These are phyloP conservation scores for Tryphoninae sp. DNA, from an alignment of 2,888 invertebrate genomes.

Conservation along the genomic window DNA sequence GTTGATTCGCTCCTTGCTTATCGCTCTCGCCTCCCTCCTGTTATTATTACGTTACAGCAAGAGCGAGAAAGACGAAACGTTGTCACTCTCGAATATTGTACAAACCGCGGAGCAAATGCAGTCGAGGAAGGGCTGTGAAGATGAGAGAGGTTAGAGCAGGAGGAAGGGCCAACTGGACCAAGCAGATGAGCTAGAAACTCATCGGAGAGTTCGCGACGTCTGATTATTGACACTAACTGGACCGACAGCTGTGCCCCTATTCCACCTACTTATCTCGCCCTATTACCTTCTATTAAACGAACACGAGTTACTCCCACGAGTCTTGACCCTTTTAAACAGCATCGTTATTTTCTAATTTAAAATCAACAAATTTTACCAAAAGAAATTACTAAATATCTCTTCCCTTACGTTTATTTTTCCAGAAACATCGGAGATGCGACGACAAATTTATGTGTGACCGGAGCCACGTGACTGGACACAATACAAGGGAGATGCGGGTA, in stretches of 20 bases:
- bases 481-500: constrained; percentile 47
- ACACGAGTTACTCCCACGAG: not conserved
- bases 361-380: not conserved
- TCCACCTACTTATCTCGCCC: not conserved
- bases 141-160: no score
- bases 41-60: constrained; percentile 26
- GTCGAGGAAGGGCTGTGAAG: not conserved
- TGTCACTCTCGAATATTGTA: constrained; percentile 35
- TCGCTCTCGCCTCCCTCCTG: not conserved
- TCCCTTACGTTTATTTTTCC: constrained; percentile 36
- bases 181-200: constrained; percentile 30
- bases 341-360: not conserved
- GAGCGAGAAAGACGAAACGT: constrained; percentile 36
- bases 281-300: constrained; percentile 13
- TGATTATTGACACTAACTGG: constrained; percentile 49
- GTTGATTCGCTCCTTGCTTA: constrained; percentile 38
- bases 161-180: not conserved
- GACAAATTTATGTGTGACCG: constrained; percentile 6
- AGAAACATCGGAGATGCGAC: constrained; percentile 43
- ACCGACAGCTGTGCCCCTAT: constrained; percentile 52
- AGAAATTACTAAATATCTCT: constrained; percentile 6
- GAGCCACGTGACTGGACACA: constrained; percentile 25
- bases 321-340: constrained; percentile 4
- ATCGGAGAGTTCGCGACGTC: constrained; percentile 2
- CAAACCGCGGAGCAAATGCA: not conserved